Evolutionary conservation across 2,113 vertebrate species (phyloP).

Genomic region (Nothoprocta perdicaria): DNA sequence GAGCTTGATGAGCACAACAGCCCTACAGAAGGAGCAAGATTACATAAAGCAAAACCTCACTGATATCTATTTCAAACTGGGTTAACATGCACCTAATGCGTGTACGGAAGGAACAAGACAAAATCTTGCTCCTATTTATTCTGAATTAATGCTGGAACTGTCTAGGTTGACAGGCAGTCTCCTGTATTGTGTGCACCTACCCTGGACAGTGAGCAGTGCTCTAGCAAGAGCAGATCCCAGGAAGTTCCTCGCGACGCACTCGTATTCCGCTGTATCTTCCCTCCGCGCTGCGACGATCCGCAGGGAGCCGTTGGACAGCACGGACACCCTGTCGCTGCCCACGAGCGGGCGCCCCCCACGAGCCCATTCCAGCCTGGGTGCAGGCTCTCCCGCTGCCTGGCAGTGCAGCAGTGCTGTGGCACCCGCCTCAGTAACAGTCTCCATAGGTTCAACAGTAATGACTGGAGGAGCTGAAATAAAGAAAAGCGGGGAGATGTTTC

Average conservation of each 20-base stretch:
- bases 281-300: constrained; percentile 80
- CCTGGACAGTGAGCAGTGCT: constrained; percentile 85
- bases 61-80: background rate
- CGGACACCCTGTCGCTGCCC: constrained; percentile 73
- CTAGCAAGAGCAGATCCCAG: constrained; percentile 88
- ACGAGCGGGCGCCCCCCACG: constrained; percentile 81
- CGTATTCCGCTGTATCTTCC: constrained; percentile 90
- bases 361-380: constrained; percentile 86
- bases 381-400: constrained; percentile 89
- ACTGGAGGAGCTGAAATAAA: constrained; percentile 83
- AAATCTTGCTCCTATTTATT: background rate
- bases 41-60: background rate
- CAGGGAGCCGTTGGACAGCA: constrained; percentile 86
- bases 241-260: constrained; percentile 91
- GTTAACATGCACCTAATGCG: accelerated
- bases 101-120: background rate
- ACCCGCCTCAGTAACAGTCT: constrained; percentile 83
- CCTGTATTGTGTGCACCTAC: constrained; percentile 69
- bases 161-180: background rate
- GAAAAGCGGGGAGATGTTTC: background rate
- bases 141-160: background rate
- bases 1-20: background rate
- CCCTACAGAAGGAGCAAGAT: background rate
- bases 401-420: constrained; percentile 85
- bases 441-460: constrained; percentile 85